Evolutionary conservation across 2,113 vertebrate species (phyloP), one percentile per base, ranked within the genome.

Genomic region (Epinephelus lanceolatus): DNA sequence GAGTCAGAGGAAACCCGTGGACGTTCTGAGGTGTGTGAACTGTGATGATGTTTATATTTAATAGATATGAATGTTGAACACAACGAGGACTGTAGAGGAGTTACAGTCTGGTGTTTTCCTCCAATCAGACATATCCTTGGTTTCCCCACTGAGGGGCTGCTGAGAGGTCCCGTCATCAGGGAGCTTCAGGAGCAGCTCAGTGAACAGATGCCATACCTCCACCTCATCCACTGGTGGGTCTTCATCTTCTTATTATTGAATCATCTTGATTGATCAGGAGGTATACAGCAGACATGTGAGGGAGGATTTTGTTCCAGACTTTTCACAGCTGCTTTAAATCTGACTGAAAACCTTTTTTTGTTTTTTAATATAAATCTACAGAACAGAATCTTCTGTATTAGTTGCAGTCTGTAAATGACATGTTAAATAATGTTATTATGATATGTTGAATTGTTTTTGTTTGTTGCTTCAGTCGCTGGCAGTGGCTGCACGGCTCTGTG

Each of bases 201-300:
- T 62, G 94, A 95, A 80, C 98, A 99, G 94, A 95, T 93, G 72
- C 95, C 97, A 0, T 97, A 96, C 91, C 94, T 99, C 21, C 98
- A 98, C 94, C 96, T 99, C 59, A 92, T 97, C 14, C 97, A 98
- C 93, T 98, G 98, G 98, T 99, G 55, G 23, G 75, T 47, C 25
- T 30, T 1, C 1, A 23, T 18, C 11, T 49, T 9, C 6, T 45
- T 11, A 11, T 45, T 45, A 45, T 13, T 11, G 2, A 45, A 10
- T 45, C 12, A 45, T 13, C 13, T 49, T 17, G 27, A 13, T 27
- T 51, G 4, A 55, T 49, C 47, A 49, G 4, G 11, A 13, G 14
- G 14, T 49, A 1, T 37, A 37, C 47, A 49, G 13, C 47, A 13
- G 4, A 49, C 47, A 3, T 49, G 12, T 49, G 11, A 49, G 2